Evolutionary conservation across 2,797 vertebrate species (phyloP), one percentile per base, ranked within the genome.

Genomic region (Mus minutoides): DNA sequence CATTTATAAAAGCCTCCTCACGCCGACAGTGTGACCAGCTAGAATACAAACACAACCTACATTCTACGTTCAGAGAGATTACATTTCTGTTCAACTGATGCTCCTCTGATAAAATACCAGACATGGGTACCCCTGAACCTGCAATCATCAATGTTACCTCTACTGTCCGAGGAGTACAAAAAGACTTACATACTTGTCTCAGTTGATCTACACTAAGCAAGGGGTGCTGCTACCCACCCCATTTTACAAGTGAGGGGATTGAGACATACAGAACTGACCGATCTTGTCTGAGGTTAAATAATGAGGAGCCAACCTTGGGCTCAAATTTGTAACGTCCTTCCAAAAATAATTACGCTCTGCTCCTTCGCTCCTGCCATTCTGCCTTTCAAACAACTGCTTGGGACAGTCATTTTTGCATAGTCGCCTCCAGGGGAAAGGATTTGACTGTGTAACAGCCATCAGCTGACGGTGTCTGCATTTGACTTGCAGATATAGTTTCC

Each of bases 1-100:
- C 40, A 88, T 94, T 95, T 89, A 89, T 87, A 95, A 97, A 92
- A 91, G 56, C 73, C 89, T 92, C 73, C 89, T 92, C 93, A 52
- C 9, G 54, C 83, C 94, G 95, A 87, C 92, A 94, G 6, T 77
- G 71, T 85, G 88, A 94, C 93, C 56, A 62, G 71, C 92, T 37
- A 90, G 78, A 56, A 87, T 17, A 73, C 40, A 95, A 96, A 96
- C 37, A 84, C 52, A 80, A 87, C 90, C 92, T 92, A 69, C 95
- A 92, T 85, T 91, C 69, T 40, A 49, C 46, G 64, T 92, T 77
- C 82, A n/a, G 79, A 76, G 80, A 96, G 92, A 94, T 92, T 52
- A 71, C n/a, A 16, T 88, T 96, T 84, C 75, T 49, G 62, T 73
- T 89, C n/a, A 64, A 54, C n/a, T 78, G 90, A 96, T 60, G 46